Percentiles rank a stretch among this genome's conserved stretches.
These are phyloP conservation scores for Hyaena hyaena DNA, from an alignment of 2,113 vertebrate genomes.

Conservation along the genomic window DNA sequence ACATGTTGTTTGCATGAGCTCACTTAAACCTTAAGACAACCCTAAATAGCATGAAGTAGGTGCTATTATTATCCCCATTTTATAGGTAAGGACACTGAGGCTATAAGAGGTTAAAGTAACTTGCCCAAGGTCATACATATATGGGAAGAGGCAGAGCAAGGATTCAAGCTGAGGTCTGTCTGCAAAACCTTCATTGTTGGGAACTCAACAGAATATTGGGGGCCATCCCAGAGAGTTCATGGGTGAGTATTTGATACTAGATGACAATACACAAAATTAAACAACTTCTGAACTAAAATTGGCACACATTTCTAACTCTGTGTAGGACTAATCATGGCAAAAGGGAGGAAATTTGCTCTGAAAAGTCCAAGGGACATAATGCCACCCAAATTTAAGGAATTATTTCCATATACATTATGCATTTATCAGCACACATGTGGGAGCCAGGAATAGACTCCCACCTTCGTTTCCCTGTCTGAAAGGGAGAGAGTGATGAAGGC, in stretches of 20 bases:
- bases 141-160: neutral
- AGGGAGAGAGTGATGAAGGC: neutral
- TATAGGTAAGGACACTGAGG: neutral
- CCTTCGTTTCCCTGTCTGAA: neutral
- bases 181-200: neutral
- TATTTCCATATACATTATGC: neutral
- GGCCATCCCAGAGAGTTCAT: neutral
- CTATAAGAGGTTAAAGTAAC: neutral
- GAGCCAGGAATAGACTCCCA: no score
- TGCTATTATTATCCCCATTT: neutral
- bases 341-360: neutral
- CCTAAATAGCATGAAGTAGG: neutral
- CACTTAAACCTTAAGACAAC: neutral
- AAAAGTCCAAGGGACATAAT: neutral
- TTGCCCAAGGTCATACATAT: neutral
- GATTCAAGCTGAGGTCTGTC: slow-evolving; percentile 17
- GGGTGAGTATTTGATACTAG: neutral
- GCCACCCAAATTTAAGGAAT: neutral
- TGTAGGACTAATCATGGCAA: neutral
- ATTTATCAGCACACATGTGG: neutral
- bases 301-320: neutral
- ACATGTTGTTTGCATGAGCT: neutral
- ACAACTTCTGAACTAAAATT: neutral
- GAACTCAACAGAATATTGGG: neutral
- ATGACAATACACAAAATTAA: neutral